phyloP scores from a whole-genome alignment of 2,797 vertebrate genomes.

The Phaenicophaeus curvirostris region DNA sequence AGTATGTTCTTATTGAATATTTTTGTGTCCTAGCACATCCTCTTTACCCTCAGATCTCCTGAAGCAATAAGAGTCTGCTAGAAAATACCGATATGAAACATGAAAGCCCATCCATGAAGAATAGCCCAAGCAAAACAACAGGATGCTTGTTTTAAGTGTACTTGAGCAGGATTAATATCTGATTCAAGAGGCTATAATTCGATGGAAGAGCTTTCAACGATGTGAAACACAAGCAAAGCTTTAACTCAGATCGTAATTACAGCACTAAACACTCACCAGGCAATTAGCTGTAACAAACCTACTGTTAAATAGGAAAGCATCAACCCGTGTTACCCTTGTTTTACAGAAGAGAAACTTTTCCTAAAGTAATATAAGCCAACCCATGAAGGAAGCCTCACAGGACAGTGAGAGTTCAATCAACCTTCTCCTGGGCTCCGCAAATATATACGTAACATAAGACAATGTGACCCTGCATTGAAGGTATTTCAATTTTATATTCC shows the following conservation, averaged over 20 bases:
- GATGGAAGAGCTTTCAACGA: constrained; percentile 35
- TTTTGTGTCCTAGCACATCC: not conserved
- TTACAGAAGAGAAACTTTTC: not conserved
- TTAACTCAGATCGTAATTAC: constrained; percentile 46
- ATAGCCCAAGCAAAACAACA: not conserved
- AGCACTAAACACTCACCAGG: constrained; percentile 28
- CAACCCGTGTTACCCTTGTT: not conserved
- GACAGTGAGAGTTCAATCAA: not conserved
- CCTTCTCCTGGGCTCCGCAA: not conserved
- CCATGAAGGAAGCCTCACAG: not conserved
- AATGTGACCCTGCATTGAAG: not conserved
- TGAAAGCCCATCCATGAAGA: not conserved
- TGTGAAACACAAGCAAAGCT: constrained; percentile 63
- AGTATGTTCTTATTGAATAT: not conserved
- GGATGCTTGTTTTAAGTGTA: constrained; percentile 31
- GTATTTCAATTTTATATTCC: constrained; percentile 6
- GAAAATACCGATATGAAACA: not conserved
- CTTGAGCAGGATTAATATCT: constrained; percentile 45
- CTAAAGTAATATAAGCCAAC: constrained; percentile 1
- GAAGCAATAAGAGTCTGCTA: not conserved
- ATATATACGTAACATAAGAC: not conserved
- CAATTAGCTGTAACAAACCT: constrained; percentile 54
- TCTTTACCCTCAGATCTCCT: not conserved
- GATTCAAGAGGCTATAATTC: constrained; percentile 31
- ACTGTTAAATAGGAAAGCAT: constrained; percentile 18